Conservation (phyloP, 2,113 vertebrate species). For the Prochilodus magdalenae region DNA sequence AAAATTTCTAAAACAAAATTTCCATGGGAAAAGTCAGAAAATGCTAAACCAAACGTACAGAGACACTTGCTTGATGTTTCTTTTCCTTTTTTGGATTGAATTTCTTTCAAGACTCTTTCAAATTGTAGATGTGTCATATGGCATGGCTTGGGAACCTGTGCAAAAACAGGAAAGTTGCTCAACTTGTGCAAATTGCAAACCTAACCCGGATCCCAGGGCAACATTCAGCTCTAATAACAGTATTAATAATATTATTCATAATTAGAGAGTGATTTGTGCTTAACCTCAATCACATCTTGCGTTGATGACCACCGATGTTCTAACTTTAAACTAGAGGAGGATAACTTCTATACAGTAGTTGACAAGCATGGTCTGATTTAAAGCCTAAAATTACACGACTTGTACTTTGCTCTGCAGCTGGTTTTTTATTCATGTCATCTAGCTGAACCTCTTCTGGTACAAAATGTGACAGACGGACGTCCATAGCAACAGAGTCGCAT, state of each 20-base stretch:
- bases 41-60: slow-evolving; percentile 67
- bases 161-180: slow-evolving; percentile 13
- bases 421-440: slow-evolving; percentile 15
- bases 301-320: not conserved
- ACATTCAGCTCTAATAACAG: not conserved
- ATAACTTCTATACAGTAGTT: slow-evolving; percentile 23
- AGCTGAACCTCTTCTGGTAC: slow-evolving; percentile 76
- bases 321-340: slow-evolving; percentile 5
- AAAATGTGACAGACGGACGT: slow-evolving; percentile 70
- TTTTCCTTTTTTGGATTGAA: slow-evolving; percentile 10
- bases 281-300: slow-evolving; percentile 17
- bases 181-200: slow-evolving; percentile 27
- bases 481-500: slow-evolving; percentile 76
- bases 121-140: slow-evolving; percentile 12
- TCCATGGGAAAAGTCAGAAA: slow-evolving; percentile 61
- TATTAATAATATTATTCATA: slow-evolving; percentile 20
- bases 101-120: not conserved
- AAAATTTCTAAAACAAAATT: slow-evolving; percentile 70
- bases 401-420: slow-evolving; percentile 12
- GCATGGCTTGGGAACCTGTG: slow-evolving; percentile 40
- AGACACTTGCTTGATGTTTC: slow-evolving; percentile 57
- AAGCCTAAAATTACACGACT: slow-evolving; percentile 39
- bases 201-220: slow-evolving; percentile 18
- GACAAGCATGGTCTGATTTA: slow-evolving; percentile 31
- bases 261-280: slow-evolving; percentile 21